Evolutionary conservation across 2,888 invertebrate species (phyloP).

Genomic region (Aleiodes alternator): DNA sequence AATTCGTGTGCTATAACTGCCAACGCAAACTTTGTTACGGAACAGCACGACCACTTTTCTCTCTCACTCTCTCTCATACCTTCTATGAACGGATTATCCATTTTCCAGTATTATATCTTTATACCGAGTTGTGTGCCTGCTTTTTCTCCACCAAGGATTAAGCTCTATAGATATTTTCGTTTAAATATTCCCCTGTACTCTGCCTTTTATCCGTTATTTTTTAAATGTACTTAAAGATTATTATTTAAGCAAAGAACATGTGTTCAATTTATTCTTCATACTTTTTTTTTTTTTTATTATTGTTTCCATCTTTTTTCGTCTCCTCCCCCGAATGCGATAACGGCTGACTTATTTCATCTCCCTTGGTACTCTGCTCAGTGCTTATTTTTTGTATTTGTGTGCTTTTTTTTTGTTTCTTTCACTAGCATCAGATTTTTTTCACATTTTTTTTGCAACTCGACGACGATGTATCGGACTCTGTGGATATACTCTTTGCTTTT

Average conservation of each 20-base stretch:
- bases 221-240: conserved; percentile 23
- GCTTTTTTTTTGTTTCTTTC: not conserved
- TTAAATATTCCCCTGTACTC: conserved; percentile 1
- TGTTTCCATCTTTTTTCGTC: conserved; percentile 8
- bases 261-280: conserved; percentile 23
- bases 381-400: not conserved
- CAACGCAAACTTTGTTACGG: conserved; percentile 40
- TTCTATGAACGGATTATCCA: conserved; percentile 28
- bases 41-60: conserved; percentile 24
- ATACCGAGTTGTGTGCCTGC: conserved; percentile 11
- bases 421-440: not conserved
- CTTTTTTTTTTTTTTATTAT: not conserved
- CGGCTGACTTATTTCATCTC: conserved; percentile 23
- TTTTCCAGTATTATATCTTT: conserved; percentile 17
- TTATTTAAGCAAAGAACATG: conserved; percentile 29
- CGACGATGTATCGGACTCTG: conserved; percentile 36
- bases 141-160: conserved; percentile 17
- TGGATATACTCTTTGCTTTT: conserved; percentile 34
- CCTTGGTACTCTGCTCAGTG: not conserved
- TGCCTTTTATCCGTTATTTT: conserved; percentile 13
- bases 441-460: conserved; percentile 13
- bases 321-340: not conserved
- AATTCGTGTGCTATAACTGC: conserved; percentile 37
- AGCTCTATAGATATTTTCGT: conserved; percentile 21
- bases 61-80: not conserved